Percentiles rank a stretch among this genome's conserved stretches.
These are phyloP conservation scores for Sandelia bainsii DNA, from an alignment of 2,797 vertebrate species.

Conservation along the genomic window DNA sequence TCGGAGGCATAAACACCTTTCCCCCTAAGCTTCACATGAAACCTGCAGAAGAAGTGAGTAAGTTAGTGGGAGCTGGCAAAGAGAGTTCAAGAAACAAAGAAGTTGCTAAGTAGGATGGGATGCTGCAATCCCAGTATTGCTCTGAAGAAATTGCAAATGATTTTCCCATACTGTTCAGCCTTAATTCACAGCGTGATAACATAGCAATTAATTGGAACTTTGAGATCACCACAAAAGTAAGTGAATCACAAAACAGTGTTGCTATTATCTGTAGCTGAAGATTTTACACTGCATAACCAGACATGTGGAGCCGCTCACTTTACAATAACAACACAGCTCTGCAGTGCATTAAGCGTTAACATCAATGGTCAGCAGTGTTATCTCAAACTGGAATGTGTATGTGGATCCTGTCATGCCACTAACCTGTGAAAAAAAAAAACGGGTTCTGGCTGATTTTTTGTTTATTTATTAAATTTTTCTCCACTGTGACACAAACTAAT, in stretches of 20 bases:
- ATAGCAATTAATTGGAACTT: background rate
- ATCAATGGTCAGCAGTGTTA: background rate
- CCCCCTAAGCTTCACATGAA: too few species aligned
- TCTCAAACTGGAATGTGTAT: background rate
- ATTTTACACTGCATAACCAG: background rate
- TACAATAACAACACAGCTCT: background rate
- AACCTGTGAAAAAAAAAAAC: background rate
- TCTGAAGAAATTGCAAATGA: too few species aligned
- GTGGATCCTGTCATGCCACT: background rate
- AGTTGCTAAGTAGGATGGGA: too few species aligned
- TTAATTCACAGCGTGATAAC: background rate
- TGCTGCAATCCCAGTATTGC: too few species aligned
- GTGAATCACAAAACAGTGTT: background rate
- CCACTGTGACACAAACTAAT: constrained; percentile 38
- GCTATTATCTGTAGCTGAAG: background rate
- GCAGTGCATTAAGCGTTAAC: background rate
- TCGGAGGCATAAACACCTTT: too few species aligned
- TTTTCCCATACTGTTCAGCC: background rate
- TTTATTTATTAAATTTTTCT: too few species aligned
- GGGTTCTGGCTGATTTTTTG: constrained; percentile 13
- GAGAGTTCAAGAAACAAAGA: too few species aligned
- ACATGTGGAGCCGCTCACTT: background rate
- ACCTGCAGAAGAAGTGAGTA: too few species aligned
- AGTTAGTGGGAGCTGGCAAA: too few species aligned
- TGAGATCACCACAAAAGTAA: background rate